phyloP scores from a whole-genome alignment of 1,140 invertebrate genomes.

The Drosophila watanabei region DNA sequence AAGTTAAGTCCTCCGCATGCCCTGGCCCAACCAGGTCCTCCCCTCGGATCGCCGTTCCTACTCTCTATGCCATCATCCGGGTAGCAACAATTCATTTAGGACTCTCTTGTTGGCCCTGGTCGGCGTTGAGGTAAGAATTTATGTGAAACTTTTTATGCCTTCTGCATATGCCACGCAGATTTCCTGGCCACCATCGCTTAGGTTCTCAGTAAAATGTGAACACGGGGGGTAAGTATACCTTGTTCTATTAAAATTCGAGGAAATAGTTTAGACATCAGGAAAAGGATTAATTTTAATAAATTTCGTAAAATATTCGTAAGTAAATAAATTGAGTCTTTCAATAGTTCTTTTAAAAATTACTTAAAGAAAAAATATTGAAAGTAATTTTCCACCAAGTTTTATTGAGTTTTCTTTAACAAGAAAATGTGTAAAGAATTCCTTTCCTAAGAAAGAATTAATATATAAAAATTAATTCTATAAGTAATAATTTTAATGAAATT shows the following conservation, averaged over 20 bases:
- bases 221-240: not conserved
- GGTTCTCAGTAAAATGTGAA: conserved; percentile 38
- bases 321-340: too few species aligned
- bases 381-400: not conserved
- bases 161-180: conserved; percentile 59
- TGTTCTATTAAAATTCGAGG: not conserved
- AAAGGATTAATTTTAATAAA: too few species aligned
- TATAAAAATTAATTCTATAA: not conserved
- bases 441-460: not conserved
- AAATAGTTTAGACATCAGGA: too few species aligned
- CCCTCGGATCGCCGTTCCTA: conserved; percentile 5
- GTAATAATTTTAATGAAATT: too few species aligned
- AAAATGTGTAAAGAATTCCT: not conserved
- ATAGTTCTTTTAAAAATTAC: not conserved
- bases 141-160: conserved; percentile 73
- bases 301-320: not conserved
- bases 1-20: conserved; percentile 41
- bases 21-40: not conserved
- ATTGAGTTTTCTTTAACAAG: not conserved
- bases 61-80: conserved; percentile 24
- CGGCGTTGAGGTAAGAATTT: conserved; percentile 56
- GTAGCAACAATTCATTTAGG: conserved; percentile 73
- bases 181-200: conserved; percentile 22
- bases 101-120: conserved; percentile 34
- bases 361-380: not conserved